These are phyloP conservation scores for Esox lucius DNA, from an alignment of 2,797 vertebrate species.

Conservation along the genomic window DNA sequence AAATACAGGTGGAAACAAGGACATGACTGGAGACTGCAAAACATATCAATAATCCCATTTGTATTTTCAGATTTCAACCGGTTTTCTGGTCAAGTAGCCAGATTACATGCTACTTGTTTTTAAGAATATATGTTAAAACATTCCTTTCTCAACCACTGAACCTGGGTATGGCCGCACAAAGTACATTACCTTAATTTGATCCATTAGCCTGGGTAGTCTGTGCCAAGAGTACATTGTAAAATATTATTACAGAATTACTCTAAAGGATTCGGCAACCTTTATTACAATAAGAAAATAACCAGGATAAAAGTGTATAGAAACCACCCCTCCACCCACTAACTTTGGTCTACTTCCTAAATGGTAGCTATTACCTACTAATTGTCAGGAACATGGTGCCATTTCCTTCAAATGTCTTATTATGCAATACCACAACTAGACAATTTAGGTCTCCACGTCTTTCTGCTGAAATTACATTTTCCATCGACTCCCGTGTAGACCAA, in stretches of 20 bases:
- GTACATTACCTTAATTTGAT: not conserved
- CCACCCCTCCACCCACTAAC: too few relatives aligned
- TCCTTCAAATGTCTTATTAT: not conserved
- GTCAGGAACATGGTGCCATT: not conserved
- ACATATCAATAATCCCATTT: not conserved
- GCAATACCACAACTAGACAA: not conserved
- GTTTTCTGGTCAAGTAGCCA: not conserved
- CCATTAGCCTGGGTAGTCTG: not conserved
- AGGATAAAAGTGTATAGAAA: not conserved
- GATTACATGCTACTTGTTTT: not conserved
- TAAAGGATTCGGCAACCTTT: too few relatives aligned
- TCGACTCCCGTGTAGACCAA: not conserved
- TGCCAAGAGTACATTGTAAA: not conserved
- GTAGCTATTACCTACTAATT: not conserved
- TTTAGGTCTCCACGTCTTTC: slow-evolving; percentile 9
- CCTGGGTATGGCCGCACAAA: not conserved
- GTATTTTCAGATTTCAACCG: not conserved
- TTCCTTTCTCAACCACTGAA: not conserved
- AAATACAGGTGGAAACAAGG: too few relatives aligned
- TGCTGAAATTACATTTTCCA: slow-evolving; percentile 4
- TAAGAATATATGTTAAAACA: not conserved
- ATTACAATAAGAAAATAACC: not conserved
- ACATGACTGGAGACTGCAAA: not conserved
- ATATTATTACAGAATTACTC: too few relatives aligned
- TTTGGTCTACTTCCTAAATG: not conserved